Conservation (phyloP, 2,113 vertebrate species). For the Butastur rufipennis region DNA sequence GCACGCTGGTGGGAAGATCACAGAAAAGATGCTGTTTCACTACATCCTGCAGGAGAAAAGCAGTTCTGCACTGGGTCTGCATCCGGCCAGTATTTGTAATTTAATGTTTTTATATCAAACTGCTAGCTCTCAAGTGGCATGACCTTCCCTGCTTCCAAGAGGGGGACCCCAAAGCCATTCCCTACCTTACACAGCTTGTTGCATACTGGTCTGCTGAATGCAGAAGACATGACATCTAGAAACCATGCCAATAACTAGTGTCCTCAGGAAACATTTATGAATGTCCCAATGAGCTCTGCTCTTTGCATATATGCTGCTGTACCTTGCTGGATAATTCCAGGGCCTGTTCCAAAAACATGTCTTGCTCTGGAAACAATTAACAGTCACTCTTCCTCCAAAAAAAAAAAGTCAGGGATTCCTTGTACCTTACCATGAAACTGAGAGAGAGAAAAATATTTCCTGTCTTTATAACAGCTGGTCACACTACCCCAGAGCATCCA, state of each 20-base stretch:
- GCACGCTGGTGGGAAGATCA: not conserved
- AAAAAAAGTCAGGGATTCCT: not conserved
- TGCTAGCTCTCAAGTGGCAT: not conserved
- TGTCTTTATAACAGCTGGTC: not conserved
- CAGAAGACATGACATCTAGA: not conserved
- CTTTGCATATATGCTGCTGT: not conserved
- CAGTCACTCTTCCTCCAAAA: not conserved
- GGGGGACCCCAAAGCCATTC: not conserved
- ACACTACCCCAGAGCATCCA: not conserved
- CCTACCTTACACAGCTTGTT: not conserved
- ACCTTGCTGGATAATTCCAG: slow-evolving; percentile 21
- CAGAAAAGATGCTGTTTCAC: not conserved
- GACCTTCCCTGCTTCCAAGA: not conserved
- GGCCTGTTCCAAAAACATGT: not conserved
- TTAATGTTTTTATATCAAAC: not conserved
- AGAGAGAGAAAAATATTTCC: not conserved
- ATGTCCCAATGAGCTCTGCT: not conserved
- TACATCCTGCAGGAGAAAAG: not conserved
- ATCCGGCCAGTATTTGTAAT: not conserved
- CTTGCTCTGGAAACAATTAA: not conserved
- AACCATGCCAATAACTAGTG: not conserved
- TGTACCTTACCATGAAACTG: not conserved
- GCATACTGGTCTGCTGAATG: not conserved
- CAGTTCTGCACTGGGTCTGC: not conserved
- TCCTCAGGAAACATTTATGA: slow-evolving; percentile 7